phyloP scores from a whole-genome alignment of 2,797 vertebrate genomes.

The Gambelia wislizenii region DNA sequence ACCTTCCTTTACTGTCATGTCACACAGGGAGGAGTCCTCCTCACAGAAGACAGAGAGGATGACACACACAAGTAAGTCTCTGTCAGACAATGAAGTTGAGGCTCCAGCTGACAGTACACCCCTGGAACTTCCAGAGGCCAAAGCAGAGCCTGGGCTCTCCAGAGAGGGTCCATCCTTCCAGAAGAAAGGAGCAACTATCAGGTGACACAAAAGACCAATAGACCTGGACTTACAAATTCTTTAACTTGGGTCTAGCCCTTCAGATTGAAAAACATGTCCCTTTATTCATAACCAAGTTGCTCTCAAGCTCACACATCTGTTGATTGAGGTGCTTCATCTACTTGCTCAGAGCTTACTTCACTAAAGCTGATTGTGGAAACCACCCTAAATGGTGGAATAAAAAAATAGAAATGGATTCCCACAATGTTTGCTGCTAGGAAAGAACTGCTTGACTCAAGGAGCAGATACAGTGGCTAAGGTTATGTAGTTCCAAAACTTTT shows the following conservation, averaged over 20 bases:
- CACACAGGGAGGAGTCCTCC: too few relatives aligned
- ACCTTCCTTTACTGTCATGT: background rate
- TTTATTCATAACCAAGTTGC: background rate
- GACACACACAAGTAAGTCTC: too few relatives aligned
- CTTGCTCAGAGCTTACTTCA: background rate
- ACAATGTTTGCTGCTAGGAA: background rate
- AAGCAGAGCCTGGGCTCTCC: too few relatives aligned
- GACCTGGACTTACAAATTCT: too few relatives aligned
- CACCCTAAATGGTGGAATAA: background rate
- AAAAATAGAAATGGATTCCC: background rate
- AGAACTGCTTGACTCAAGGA: background rate
- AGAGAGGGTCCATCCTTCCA: too few relatives aligned
- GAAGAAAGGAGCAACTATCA: too few relatives aligned
- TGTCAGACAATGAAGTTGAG: too few relatives aligned
- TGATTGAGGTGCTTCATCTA: background rate
- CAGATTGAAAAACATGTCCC: background rate
- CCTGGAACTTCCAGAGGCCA: too few relatives aligned
- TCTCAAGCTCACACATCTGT: background rate
- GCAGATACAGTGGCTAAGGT: background rate
- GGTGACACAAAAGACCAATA: too few relatives aligned
- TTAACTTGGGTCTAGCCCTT: background rate
- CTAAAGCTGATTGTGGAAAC: background rate
- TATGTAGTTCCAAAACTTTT: background rate
- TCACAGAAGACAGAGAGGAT: too few relatives aligned
- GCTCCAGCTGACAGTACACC: too few relatives aligned